A percentile compares a stretch with the other conserved stretches of the same genome.
Evolutionary conservation across 2,888 invertebrate genomes (phyloP).

Genomic region (Hoplodrina blanda): DNA sequence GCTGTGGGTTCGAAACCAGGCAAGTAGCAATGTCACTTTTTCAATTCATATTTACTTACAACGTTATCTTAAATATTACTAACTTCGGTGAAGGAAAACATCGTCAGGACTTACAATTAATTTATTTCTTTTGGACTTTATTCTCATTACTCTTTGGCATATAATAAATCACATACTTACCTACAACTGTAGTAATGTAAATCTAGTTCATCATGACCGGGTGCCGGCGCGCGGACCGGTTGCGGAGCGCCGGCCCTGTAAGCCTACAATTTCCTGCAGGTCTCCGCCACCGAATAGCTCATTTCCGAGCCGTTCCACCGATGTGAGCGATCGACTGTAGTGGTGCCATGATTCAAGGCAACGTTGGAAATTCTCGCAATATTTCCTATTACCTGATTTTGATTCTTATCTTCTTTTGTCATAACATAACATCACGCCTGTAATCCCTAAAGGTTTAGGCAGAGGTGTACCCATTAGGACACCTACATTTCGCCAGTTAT

Average conservation of each 20-base stretch:
- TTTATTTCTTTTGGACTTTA: too few species aligned
- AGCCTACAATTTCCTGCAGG: constrained; percentile 71
- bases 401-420: not conserved
- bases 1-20: too few species aligned
- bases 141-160: not conserved
- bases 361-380: constrained; percentile 19
- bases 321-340: constrained; percentile 63
- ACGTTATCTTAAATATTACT: too few species aligned
- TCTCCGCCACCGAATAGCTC: constrained; percentile 69
- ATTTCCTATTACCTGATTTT: not conserved
- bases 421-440: too few species aligned
- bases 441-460: too few species aligned
- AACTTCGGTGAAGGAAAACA: too few species aligned
- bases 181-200: not conserved
- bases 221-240: constrained; percentile 32
- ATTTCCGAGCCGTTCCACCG: constrained; percentile 68
- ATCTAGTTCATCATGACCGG: constrained; percentile 31
- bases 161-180: not conserved
- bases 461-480: too few species aligned
- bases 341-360: constrained; percentile 24
- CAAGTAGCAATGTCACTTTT: too few species aligned
- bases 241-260: constrained; percentile 49
- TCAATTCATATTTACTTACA: too few species aligned
- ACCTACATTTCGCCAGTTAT: too few species aligned
- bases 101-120: too few species aligned